Evolutionary conservation across 2,888 invertebrate species (phyloP).

Genomic region (Philereme transversata): DNA sequence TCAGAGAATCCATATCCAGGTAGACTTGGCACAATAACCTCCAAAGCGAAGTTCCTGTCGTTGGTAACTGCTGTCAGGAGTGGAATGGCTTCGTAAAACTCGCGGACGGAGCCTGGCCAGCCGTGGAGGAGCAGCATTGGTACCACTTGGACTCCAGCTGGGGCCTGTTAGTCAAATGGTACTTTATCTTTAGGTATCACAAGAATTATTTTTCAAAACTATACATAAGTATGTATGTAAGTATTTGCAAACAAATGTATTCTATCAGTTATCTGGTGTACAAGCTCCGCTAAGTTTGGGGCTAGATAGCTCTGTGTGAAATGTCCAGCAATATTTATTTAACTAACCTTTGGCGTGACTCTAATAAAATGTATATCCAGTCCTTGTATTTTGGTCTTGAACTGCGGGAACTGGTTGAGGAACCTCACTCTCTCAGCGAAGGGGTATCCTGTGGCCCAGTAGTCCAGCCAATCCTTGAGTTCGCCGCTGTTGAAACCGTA

Average conservation of each 20-base stretch:
- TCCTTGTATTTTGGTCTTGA: slow-evolving; percentile 89
- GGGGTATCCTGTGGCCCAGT: slow-evolving; percentile 91
- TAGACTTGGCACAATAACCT: slow-evolving; percentile 84
- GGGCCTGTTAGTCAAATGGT: slow-evolving; percentile 46
- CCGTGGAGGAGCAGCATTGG: slow-evolving; percentile 91
- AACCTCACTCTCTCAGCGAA: slow-evolving; percentile 84
- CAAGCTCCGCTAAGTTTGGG: no score
- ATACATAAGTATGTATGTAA: no score
- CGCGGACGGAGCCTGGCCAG: slow-evolving; percentile 92
- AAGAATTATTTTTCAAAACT: background rate
- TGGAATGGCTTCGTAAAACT: slow-evolving; percentile 90
- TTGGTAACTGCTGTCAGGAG: slow-evolving; percentile 81
- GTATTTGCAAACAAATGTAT: no score
- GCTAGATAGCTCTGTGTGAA: no score
- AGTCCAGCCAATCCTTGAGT: slow-evolving; percentile 85
- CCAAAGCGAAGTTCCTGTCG: slow-evolving; percentile 84
- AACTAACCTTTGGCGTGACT: slow-evolving; percentile 76
- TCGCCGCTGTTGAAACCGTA: slow-evolving; percentile 92
- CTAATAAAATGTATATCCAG: slow-evolving; percentile 84
- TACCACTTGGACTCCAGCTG: slow-evolving; percentile 68
- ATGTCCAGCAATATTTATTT: no score
- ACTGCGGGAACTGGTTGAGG: slow-evolving; percentile 90
- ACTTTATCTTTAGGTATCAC: no score
- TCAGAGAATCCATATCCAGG: slow-evolving; percentile 79
- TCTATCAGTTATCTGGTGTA: no score